Evolutionary conservation across 2,113 vertebrate genomes (phyloP).

Genomic region (Muscicapa adusta): DNA sequence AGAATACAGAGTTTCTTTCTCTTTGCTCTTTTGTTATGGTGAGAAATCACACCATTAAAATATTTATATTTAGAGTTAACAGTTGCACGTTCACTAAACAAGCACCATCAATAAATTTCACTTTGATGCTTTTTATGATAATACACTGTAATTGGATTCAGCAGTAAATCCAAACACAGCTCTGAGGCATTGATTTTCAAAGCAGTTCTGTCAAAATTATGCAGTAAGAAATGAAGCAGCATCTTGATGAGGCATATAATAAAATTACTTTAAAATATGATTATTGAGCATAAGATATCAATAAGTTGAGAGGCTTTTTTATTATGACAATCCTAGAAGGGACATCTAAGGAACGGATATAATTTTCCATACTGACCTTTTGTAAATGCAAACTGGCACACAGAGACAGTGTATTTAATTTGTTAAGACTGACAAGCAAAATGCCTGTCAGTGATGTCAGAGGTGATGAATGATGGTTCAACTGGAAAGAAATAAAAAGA

Average conservation of each 20-base stretch:
- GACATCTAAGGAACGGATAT: neutral
- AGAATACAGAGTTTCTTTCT: slow-evolving; percentile 25
- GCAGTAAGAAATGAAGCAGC: slow-evolving; percentile 62
- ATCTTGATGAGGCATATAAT: slow-evolving; percentile 53
- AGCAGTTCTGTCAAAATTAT: slow-evolving; percentile 66
- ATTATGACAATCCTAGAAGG: neutral
- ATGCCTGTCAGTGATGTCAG: neutral
- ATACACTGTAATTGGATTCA: slow-evolving; percentile 72
- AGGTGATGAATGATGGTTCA: neutral
- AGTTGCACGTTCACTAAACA: slow-evolving; percentile 63
- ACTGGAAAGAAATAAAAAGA: neutral
- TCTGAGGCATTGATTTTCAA: slow-evolving; percentile 69
- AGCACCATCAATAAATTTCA: slow-evolving; percentile 72
- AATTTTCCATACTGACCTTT: neutral
- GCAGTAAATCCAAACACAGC: slow-evolving; percentile 69
- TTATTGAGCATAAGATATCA: slow-evolving; percentile 49
- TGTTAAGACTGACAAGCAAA: neutral
- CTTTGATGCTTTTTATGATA: slow-evolving; percentile 73
- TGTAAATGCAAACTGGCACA: neutral
- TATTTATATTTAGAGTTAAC: slow-evolving; percentile 72
- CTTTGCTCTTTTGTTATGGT: slow-evolving; percentile 43
- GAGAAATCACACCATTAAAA: slow-evolving; percentile 53
- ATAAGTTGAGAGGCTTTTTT: slow-evolving; percentile 19
- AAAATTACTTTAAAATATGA: slow-evolving; percentile 52
- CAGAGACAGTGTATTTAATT: neutral